Evolutionary conservation across 1,140 invertebrate species (phyloP).

Genomic region (Steinernema feltiae): DNA sequence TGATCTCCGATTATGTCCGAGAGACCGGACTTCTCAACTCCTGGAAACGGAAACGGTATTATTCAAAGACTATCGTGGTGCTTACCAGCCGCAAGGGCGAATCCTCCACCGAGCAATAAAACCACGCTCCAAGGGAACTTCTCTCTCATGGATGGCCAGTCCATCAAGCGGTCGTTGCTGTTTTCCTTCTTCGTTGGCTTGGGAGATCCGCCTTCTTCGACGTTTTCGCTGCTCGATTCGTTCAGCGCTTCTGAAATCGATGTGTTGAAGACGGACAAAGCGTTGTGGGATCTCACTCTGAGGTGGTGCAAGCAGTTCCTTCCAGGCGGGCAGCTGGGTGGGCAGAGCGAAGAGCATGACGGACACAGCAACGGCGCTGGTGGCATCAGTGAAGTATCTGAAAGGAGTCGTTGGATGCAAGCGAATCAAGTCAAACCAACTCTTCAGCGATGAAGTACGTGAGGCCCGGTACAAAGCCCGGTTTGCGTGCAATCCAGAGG

Average conservation of each 20-base stretch:
- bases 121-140: constrained; percentile 61
- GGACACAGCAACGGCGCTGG: constrained; percentile 58
- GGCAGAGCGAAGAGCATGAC: constrained; percentile 59
- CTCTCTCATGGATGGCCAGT: constrained; percentile 58
- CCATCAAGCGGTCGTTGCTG: constrained; percentile 40
- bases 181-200: background rate
- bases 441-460: constrained; percentile 52
- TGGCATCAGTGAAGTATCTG: constrained; percentile 60
- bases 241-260: background rate
- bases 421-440: constrained; percentile 1
- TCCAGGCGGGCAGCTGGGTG: constrained; percentile 23
- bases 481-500: constrained; percentile 79
- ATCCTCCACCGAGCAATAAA: constrained; percentile 61
- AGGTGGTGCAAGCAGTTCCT: background rate
- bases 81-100: constrained; percentile 59
- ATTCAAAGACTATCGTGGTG: background rate
- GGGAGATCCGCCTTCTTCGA: background rate
- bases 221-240: too few relatives aligned
- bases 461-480: constrained; percentile 74
- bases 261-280: too few relatives aligned
- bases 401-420: constrained; percentile 25
- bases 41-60: background rate
- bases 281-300: constrained; percentile 12
- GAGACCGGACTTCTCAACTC: constrained; percentile 42
- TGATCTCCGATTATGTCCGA: constrained; percentile 47